These are phyloP conservation scores for Paramisgurnus dabryanus DNA, from an alignment of 2,113 vertebrate species.

Conservation along the genomic window DNA sequence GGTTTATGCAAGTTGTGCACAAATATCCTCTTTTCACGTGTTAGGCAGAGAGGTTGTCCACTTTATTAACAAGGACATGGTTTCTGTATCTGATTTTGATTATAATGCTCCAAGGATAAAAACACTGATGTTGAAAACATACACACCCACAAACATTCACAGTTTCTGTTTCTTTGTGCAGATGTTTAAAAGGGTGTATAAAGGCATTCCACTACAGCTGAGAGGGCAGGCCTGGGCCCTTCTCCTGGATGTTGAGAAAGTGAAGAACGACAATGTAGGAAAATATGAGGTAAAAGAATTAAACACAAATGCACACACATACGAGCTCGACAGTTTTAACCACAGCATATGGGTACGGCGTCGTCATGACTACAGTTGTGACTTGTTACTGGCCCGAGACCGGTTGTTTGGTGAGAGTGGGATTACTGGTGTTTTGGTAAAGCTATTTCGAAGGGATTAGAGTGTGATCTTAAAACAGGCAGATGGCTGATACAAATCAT, in stretches of 20 bases:
- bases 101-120: neutral
- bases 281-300: constrained; percentile 81
- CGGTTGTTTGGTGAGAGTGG: constrained; percentile 20
- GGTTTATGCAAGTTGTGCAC: too few relatives aligned
- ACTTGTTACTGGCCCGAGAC: neutral
- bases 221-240: constrained; percentile 88
- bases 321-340: neutral
- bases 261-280: constrained; percentile 81
- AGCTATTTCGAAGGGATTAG: constrained; percentile 42
- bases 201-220: constrained; percentile 89
- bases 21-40: too few relatives aligned
- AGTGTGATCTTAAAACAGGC: constrained; percentile 42
- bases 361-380: neutral
- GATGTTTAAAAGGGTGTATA: constrained; percentile 89
- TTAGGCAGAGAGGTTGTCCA: too few relatives aligned
- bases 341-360: neutral
- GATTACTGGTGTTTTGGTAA: constrained; percentile 28
- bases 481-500: constrained; percentile 31
- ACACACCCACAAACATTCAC: neutral
- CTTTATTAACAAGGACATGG: neutral
- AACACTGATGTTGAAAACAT: neutral
- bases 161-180: constrained; percentile 57
- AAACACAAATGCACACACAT: neutral
- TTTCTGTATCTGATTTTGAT: neutral
- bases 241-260: constrained; percentile 83